Evolutionary conservation across 2,888 invertebrate species (phyloP).

Genomic region (Hemistola chrysoprasaria): DNA sequence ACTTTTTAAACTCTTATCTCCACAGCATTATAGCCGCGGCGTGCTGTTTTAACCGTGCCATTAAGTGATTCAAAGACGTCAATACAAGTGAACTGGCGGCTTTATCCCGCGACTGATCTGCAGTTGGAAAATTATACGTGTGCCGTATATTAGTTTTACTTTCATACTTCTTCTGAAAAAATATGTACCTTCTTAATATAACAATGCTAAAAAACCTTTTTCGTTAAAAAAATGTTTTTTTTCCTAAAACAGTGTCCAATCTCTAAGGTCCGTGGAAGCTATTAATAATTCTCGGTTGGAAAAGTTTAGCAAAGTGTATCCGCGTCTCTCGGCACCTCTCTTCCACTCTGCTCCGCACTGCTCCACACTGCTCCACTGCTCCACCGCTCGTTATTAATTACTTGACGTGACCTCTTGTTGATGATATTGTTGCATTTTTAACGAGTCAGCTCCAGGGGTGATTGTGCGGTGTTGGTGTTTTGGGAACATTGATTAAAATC

Average conservation of each 20-base stretch:
- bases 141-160: no score
- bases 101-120: no score
- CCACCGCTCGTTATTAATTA: conserved; percentile 58
- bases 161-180: no score
- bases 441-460: conserved; percentile 41
- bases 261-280: conserved; percentile 54
- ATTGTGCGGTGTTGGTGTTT: conserved; percentile 32
- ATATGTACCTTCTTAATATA: no score
- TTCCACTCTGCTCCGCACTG: conserved; percentile 52
- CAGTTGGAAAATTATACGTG: no score
- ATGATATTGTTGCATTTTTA: conserved; percentile 70
- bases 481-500: conserved; percentile 6
- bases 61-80: no score
- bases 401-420: conserved; percentile 58
- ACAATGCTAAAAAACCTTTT: no score
- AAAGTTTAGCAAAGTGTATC: conserved; percentile 78
- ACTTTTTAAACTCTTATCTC: no score
- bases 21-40: no score
- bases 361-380: conserved; percentile 35
- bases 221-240: no score
- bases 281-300: conserved; percentile 76
- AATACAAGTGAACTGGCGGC: no score
- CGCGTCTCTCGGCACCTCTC: conserved; percentile 33
- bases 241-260: conserved; percentile 19
- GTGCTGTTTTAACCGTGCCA: no score